Conservation (phyloP, 2,888 invertebrate genomes). For the Drosophila pegasa region DNA sequence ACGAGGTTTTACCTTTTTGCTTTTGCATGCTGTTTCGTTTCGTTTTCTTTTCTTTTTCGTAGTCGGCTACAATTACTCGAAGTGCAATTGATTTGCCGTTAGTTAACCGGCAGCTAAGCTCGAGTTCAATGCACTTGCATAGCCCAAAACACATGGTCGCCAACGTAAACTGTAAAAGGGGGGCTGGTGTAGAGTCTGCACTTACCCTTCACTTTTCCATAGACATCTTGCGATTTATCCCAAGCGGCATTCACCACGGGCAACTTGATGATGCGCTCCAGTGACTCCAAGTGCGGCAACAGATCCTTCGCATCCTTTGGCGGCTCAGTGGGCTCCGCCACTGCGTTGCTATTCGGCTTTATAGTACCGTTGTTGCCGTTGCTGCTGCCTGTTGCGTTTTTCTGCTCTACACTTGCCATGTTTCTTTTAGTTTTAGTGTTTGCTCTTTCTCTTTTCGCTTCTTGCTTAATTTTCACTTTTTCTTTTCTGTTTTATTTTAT, state of each 20-base stretch:
- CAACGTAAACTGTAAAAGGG: background rate
- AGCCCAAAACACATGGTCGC: constrained; percentile 31
- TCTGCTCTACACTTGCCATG: constrained; percentile 76
- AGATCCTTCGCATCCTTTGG: constrained; percentile 83
- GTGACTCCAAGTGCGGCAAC: constrained; percentile 86
- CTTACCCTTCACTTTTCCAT: constrained; percentile 87
- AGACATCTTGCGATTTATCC: constrained; percentile 86
- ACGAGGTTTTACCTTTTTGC: constrained; percentile 57
- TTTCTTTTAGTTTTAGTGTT: constrained; percentile 44
- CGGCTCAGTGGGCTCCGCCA: constrained; percentile 33
- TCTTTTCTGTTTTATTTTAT: constrained; percentile 15
- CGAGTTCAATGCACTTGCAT: constrained; percentile 64
- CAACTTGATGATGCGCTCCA: constrained; percentile 86
- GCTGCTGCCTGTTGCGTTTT: constrained; percentile 55
- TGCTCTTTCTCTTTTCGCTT: constrained; percentile 30
- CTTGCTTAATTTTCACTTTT: constrained; percentile 61
- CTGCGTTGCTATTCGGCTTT: constrained; percentile 42
- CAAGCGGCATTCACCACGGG: constrained; percentile 87
- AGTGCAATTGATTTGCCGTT: constrained; percentile 62
- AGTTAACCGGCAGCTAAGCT: constrained; percentile 30
- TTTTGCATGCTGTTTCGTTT: constrained; percentile 36
- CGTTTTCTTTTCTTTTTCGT: constrained; percentile 24
- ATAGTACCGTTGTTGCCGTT: constrained; percentile 44
- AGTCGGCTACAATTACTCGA: constrained; percentile 23
- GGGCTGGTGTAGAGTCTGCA: background rate